A percentile compares a stretch with the other conserved stretches of the same genome.
These are phyloP conservation scores for Stomorhina lunata DNA, from an alignment of 2,888 invertebrate genomes.

Conservation along the genomic window DNA sequence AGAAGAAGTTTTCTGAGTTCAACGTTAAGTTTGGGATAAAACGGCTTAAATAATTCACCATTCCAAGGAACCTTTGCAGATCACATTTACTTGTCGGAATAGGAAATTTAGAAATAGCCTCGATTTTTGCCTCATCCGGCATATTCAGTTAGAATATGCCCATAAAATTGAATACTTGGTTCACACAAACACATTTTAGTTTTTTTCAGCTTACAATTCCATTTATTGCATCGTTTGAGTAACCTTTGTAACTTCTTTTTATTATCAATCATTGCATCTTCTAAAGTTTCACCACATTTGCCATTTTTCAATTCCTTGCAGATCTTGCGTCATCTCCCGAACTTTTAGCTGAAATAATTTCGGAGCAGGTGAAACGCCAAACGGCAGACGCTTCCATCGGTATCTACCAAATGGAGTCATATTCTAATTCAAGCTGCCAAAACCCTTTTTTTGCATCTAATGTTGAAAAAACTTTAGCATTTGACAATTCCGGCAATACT, in stretches of 20 bases:
- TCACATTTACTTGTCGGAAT: background rate
- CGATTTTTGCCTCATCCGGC: background rate
- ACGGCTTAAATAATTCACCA: background rate
- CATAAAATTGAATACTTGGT: background rate
- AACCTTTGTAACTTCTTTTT: background rate
- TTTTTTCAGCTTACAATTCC: background rate
- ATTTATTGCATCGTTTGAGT: background rate
- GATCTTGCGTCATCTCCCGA: background rate
- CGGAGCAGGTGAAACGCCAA: slow-evolving; percentile 10
- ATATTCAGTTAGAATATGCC: background rate
- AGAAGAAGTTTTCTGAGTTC: background rate
- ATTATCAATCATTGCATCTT: background rate
- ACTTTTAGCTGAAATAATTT: slow-evolving; percentile 11
- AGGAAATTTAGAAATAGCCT: background rate
- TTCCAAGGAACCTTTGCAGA: background rate
- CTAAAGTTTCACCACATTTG: background rate
- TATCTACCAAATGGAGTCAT: slow-evolving; percentile 10
- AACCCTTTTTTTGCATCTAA: slow-evolving; percentile 12
- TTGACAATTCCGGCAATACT: background rate
- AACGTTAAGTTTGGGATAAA: background rate
- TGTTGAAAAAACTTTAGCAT: slow-evolving; percentile 4
- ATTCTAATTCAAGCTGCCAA: slow-evolving; percentile 1
- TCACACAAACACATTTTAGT: background rate
- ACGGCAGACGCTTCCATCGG: slow-evolving; percentile 21
- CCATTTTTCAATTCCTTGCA: background rate